Base-by-base conservation (phyloP, 2,888 invertebrate species). In the Leptopilina myrica region DNA sequence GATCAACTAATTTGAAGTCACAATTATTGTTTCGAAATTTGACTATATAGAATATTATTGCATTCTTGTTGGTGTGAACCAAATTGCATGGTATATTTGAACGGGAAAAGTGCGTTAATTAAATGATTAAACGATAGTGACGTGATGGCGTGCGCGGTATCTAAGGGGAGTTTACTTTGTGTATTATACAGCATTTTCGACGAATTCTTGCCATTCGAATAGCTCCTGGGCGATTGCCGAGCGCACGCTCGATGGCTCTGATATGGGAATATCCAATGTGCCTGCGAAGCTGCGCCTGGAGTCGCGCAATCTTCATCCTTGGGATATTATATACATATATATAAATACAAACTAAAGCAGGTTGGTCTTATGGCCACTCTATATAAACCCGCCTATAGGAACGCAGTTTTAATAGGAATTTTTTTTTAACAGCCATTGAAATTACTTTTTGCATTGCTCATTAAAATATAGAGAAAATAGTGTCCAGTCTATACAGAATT, bases 301-400 rank as follows among this genome's bases (percentile, higher is more conserved):
- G 84, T 87, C 85, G 85, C 86, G 88, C 88, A 89, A 90, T 89
- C 89, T 79, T 86, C 87, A 90, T 90, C 88, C 89, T 90, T 89
- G 88, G 86, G 49, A 11, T 49, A 85, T 84, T 83, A 84, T 83
- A 33, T 33, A 33, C 33, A 33, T 33, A 33, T 33, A 33, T 33
- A 33, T 33, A 33, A 33, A 33, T 33, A 81, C 86, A 86, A 90
- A 88, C 89, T 90, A 84, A 90, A 90, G 88, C 90, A 89, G 8
- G 81, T 84, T 83, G 81, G 84, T 84, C 79, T 83, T 11, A 11
- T 79, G 76, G 79, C 75, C 65, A 66, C 46, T 78, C 80, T 82
- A 12, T 49, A 78, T 78, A 81, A 79, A 82, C 33, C 76, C 78
- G 84, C 82, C 76, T 80, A 20, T 20, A 76, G 75, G 78, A 75